These are phyloP conservation scores for Chaetophractus vellerosus DNA, from an alignment of 2,797 vertebrate species.

Conservation along the genomic window DNA sequence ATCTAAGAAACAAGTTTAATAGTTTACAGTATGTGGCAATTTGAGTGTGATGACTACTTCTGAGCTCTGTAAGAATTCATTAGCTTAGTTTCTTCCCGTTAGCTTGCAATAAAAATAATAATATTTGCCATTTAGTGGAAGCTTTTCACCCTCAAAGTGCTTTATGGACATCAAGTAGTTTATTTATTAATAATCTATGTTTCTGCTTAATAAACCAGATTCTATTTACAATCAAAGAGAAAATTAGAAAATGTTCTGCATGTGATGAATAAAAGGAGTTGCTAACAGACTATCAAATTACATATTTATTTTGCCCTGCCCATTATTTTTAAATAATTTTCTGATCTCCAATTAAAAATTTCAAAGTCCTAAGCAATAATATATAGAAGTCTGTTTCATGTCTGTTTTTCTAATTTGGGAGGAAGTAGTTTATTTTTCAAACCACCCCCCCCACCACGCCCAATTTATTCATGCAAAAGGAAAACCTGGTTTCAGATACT, in stretches of 20 bases:
- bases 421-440: conserved; percentile 53
- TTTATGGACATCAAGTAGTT: conserved; percentile 82
- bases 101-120: conserved; percentile 86
- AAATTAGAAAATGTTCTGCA: conserved; percentile 85
- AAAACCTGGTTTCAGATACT: conserved; percentile 72
- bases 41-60: conserved; percentile 83
- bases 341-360: conserved; percentile 82
- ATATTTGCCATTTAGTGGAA: conserved; percentile 85
- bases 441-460: not conserved
- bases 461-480: conserved; percentile 71
- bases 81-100: conserved; percentile 83
- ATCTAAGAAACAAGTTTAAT: conserved; percentile 80
- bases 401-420: conserved; percentile 88
- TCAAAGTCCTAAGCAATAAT: conserved; percentile 73
- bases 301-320: conserved; percentile 87
- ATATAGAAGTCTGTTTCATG: conserved; percentile 77
- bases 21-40: conserved; percentile 78
- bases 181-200: conserved; percentile 86
- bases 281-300: conserved; percentile 71
- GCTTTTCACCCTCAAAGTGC: conserved; percentile 82
- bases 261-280: conserved; percentile 80
- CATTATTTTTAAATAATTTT: conserved; percentile 90
- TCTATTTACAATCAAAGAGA: conserved; percentile 87
- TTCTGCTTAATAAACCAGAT: conserved; percentile 88
- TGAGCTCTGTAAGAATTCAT: conserved; percentile 84